These are phyloP conservation scores for Callipepla squamata DNA, from an alignment of 2,113 vertebrate genomes.

Conservation along the genomic window DNA sequence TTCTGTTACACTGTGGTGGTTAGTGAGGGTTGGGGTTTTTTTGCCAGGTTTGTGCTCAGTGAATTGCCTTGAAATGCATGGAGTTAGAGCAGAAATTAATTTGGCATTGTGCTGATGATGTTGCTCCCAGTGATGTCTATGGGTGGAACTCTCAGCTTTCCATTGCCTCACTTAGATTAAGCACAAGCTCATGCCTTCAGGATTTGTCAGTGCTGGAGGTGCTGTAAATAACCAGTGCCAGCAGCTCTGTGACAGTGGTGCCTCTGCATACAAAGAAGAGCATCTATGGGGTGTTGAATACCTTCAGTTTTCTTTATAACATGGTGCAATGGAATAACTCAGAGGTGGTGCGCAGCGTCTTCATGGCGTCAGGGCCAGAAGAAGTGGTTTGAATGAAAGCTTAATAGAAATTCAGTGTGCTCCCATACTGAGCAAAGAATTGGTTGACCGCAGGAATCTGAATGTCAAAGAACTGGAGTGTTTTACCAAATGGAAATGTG, in stretches of 20 bases:
- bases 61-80: constrained; percentile 11
- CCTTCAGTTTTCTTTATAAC: neutral
- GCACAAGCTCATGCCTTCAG: neutral
- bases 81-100: neutral
- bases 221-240: neutral
- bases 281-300: neutral
- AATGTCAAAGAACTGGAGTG: constrained; percentile 44
- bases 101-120: neutral
- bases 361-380: neutral
- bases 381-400: constrained; percentile 14
- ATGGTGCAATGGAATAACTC: neutral
- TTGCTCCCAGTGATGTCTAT: constrained; percentile 2
- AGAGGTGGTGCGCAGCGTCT: neutral
- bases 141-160: neutral
- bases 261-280: accelerated
- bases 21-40: neutral
- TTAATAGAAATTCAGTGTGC: constrained; percentile 7
- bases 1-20: neutral
- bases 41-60: neutral
- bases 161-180: neutral
- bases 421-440: constrained; percentile 28
- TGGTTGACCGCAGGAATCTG: constrained; percentile 6
- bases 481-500: constrained; percentile 8
- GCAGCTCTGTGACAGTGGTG: neutral
- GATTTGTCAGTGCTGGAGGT: neutral